Evolutionary conservation across 2,797 vertebrate species (phyloP), one percentile per base, ranked within the genome.

Genomic region (Leontocebus nigricollis): DNA sequence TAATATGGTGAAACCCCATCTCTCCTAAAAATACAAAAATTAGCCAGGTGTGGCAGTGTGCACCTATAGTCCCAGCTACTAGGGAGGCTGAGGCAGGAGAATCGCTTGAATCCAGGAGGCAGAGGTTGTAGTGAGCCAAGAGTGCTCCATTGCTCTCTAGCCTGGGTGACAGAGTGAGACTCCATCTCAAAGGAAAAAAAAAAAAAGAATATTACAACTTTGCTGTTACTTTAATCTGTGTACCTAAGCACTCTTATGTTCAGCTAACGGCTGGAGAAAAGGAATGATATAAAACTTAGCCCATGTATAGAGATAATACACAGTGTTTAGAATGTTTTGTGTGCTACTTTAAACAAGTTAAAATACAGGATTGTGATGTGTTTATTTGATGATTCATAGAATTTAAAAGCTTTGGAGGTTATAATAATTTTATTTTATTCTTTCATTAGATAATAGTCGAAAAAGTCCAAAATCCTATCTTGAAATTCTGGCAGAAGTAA

Each of bases 401-500:
- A 75, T 89, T 83, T 52, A 90, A 85, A 89, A 86, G 7, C 5
- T 87, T 72, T 59, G 90, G 57, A 87, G 8, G 2, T 36, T 86
- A 36, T n/a, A 27, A 61, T 61, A 4, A n/a, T 81, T 93, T 70
- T 97, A 41, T 93, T 98, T 97, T 93, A 61, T 44, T 96, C 67
- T 87, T 93, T 97, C 91, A 81, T 92, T 98, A 99, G 99, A 98
- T 95, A 99, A 99, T 2, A 97, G 99, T 80, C 99, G 99, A 97
- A 99, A 99, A 70, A 99, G 99, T 77, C 99, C 99, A 0, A 99
- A 99, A 97, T 99, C 99, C 86, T 99, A 99, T 87, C 99, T 99
- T 94, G 99, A 99, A 99, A 99, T 99, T 93, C 98, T 99, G 98
- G 99, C 99, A 44, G 99, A 99, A 98, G 99, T 99, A 99, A 99